Base-by-base conservation (phyloP, 64 coral and sea anemone genomes). In the Orbicella faveolata region DNA sequence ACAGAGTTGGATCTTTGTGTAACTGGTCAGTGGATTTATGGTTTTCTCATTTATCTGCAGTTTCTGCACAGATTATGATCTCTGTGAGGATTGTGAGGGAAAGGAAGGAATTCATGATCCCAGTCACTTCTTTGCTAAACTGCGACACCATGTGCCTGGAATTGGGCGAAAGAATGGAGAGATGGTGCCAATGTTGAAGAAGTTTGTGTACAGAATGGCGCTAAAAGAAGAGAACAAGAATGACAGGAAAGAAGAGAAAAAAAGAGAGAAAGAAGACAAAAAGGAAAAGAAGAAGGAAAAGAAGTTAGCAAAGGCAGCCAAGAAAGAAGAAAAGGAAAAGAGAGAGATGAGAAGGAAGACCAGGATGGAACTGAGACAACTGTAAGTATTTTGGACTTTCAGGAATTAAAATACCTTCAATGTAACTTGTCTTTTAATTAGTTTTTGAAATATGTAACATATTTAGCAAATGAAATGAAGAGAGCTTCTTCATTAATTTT, bases 61-160 rank as follows among this genome's bases (percentile, higher is more conserved):
- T 54, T 95, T 95, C 87, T 98, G 96, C 68, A 74, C 73, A 23
- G 93, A 98, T 77, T 98, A 90, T 86, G 96, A 98, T 30, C 67
- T 98, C 11, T 95, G 96, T 76, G 93, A 95, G 82, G 35, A 81
- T 23, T 98, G 96, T 87, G 96, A 98, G 76, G 83, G 52, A 13
- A 93, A 79, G 30, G 63, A 57, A 36, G 93, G 62, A 33, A 61
- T 91, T 5, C 96, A 98, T 44, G 76, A 95, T 66, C 65, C 54
- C 0, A 51, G 79, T 37, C 96, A 98, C 68, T 94, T 91, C 63
- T 98, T 98, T 72, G 17, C 95, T 48, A 98, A 98, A 84, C 72
- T 98, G 64, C 93, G 88, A 23, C 77, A 85, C 20, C 93, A 84
- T 75, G 79, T 80, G 11, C 79, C 75, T 25, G 96, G 91, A 44